Evolutionary conservation across 2,113 vertebrate species (phyloP).

Genomic region (Triplophysa tibetana): DNA sequence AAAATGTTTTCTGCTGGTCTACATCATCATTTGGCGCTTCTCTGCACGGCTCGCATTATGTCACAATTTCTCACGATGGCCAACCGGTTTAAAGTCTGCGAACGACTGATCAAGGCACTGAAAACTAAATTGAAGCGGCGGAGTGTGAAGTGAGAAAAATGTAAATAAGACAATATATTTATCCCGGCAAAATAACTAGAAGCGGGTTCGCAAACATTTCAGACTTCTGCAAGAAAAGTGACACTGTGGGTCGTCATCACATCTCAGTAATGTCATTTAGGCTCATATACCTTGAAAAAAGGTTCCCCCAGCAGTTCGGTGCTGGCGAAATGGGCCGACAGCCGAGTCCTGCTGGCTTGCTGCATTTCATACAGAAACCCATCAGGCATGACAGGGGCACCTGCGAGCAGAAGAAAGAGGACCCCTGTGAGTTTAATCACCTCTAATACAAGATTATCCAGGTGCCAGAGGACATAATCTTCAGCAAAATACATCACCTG

Average conservation of each 20-base stretch:
- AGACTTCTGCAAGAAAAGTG: not conserved
- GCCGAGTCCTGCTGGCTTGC: slow-evolving; percentile 31
- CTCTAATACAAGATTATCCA: slow-evolving; percentile 62
- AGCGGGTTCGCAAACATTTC: slow-evolving; percentile 4
- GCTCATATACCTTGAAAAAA: slow-evolving; percentile 16
- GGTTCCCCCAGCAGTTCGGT: slow-evolving; percentile 22
- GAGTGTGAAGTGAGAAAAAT: slow-evolving; percentile 8
- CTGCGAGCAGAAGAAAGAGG: slow-evolving; percentile 57
- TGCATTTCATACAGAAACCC: slow-evolving; percentile 51
- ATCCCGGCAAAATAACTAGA: slow-evolving; percentile 21
- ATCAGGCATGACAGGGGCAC: slow-evolving; percentile 59
- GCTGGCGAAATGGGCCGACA: slow-evolving; percentile 24
- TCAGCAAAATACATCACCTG: slow-evolving; percentile 53
- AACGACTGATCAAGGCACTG: slow-evolving; percentile 30
- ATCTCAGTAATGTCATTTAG: slow-evolving; percentile 48
- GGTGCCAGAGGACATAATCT: slow-evolving; percentile 58
- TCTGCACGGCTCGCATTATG: not conserved
- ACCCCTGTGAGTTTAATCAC: slow-evolving; percentile 58
- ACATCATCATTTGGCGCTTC: slow-evolving; percentile 4
- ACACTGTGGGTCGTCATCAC: slow-evolving; percentile 36
- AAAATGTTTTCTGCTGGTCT: not conserved
- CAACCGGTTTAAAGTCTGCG: not conserved
- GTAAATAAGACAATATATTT: slow-evolving; percentile 32
- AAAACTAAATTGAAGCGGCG: slow-evolving; percentile 1
- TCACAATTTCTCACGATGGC: not conserved